Base-by-base conservation (phyloP, 2,797 vertebrate genomes). In the Pogoniulus pusillus region DNA sequence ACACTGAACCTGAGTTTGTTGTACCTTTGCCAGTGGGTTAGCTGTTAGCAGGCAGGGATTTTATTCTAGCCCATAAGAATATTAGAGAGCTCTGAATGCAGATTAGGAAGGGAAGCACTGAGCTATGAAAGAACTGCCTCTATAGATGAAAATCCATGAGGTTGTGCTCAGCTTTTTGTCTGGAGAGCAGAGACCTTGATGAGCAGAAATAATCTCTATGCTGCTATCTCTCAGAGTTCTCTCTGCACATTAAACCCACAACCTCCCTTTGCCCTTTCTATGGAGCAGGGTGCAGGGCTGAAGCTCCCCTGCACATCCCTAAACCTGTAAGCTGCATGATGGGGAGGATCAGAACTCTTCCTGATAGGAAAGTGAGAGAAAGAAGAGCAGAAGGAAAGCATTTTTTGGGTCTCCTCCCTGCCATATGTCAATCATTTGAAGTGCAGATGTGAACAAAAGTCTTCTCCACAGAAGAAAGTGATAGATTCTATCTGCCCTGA, bases 341-440 rank as follows among this genome's bases (percentile, higher is more conserved):
- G 7, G 8, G 7, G 9, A 85, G 16, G 32, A 71, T 29, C 54
- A 51, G 27, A 60, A 64, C 4, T n/a, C 39, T 65, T 51, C 7
- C 4, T 32, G 9, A 35, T 54, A 29, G 32, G 37, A 77, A 53
- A 32, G 71, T 18, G 27, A 41, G 12, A 6, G 7, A 29, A 3
- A 65, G 2, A 54, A 4, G 30, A 54, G 2, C 0, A 63, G 10
- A 10, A 5, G 74, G 10, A 64, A 26, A 4, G 12, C 5, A 53
- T 20, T 47, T 86, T 90, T 79, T 37, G 9, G 16, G 7, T 57
- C 24, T 87, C 20, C 37, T 85, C 14, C 26, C 35, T 29, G 14
- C 2, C 74, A 16, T 45, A 35, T 7, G 3, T 17, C 72, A 71
- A 35, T 45, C 13, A n/a, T 53, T 79, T 80, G 16, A 71, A 63